Base-by-base conservation (phyloP, 2,113 vertebrate genomes). In the Lophochroa leadbeateri region DNA sequence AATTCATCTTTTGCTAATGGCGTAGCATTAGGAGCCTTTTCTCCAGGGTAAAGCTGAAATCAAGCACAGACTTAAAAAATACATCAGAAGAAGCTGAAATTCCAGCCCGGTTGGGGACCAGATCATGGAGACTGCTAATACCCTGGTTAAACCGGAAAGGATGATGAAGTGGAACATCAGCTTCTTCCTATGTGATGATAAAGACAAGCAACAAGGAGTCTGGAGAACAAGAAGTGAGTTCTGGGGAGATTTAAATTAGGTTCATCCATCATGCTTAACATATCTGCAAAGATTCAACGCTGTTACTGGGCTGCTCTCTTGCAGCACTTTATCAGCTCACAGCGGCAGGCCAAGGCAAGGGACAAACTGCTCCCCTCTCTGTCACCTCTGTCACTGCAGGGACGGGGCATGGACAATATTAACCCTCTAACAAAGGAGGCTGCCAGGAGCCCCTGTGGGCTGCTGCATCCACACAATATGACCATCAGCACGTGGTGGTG, bases 211-310 rank as follows among this genome's bases (percentile, higher is more conserved):
- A 90, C 65, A 39, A 13, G 15, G 70, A 95, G 84, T 44, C 82
- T 43, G 67, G 76, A 92, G 95, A 95, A 92, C 94, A 90, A 91
- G 91, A 82, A 94, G 92, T 60, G 89, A 93, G 86, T 95, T 96
- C 95, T 75, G 85, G 88, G 93, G 95, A 96, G 82, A 88, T 94
- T 91, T 96, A 95, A 96, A 97, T 97, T 68, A 94, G 85, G 52
- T 68, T 92, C 96, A 97, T 97, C 94, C 92, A 96, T 97, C 96
- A 95, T 3, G 65, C 78, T 88, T 90, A 96, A 72, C 96, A 79
- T 70, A 57, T 55, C 93, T 86, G 85, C 76, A 76, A 20, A 60
- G 89, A 78, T 65, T 53, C 79, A 15, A 8, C 35, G 10, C 60
- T 7, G 60, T 44, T 41, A 17, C 82, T 14, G 3, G 2, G 13